Evolutionary conservation across 2,888 invertebrate species (phyloP), one percentile per base, ranked within the genome.

Genomic region (Drosophila kuntzei): DNA sequence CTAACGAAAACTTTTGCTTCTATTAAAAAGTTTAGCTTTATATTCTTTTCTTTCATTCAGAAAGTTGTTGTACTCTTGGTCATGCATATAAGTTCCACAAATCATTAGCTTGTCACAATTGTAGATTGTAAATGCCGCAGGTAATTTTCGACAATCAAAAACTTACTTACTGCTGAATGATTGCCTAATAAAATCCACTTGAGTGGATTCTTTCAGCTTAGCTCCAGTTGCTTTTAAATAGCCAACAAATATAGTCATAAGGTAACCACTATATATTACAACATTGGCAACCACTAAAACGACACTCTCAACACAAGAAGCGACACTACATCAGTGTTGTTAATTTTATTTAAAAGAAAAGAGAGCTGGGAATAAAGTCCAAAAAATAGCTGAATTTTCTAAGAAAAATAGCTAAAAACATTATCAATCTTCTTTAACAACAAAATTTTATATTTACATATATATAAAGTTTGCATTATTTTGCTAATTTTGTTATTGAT

Each of bases 11-110:
- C 59, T 86, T 76, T 83, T 70, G 71, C 60, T 78, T 84, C 81
- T 80, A 80, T 81, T 79, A 80, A 87, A 87, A 86, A 89, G 85
- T 87, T 86, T 80, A 37, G 62, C 59, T 43, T 46, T 22, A 43
- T 25, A 29, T 34, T 46, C 18, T 27, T 47, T 22, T 18, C 11
- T 36, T 47, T 29, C 18, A 16, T 57, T 20, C 18, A 16, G 46
- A 46, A 27, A 44, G 9, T 37, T 39, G 3, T 44, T 27, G 14
- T 11, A 4, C 8, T 41, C 14, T 27, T 57, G 43, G 34, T 25
- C 37, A 65, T 75, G 71, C 71, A 76, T 76, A 76, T 76, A 51
- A 55, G 58, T 65, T 59, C 58, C 55, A 75, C 74, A 75, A 75
- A 75, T 75, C 74, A 75, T 75, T 71, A 47, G 61, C 54, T 61